Evolutionary conservation across 2,888 invertebrate species (phyloP).

Genomic region (Andricus quercusramuli): DNA sequence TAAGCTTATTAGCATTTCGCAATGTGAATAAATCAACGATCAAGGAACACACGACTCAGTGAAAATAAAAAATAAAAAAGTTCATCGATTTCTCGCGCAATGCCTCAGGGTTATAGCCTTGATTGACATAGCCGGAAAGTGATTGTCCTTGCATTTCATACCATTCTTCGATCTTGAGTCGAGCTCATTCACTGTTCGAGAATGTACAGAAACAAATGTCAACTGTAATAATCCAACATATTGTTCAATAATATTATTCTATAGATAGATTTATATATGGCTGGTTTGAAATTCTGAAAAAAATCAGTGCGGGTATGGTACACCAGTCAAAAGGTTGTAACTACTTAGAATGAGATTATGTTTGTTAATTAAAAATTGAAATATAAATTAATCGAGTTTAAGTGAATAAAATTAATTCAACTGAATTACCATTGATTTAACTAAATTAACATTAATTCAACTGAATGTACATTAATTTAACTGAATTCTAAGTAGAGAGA

Average conservation of each 20-base stretch:
- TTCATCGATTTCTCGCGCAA: constrained; percentile 24
- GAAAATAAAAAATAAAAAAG: constrained; percentile 18
- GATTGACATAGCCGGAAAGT: constrained; percentile 39
- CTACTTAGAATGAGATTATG: too few species aligned
- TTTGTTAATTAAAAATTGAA: too few species aligned
- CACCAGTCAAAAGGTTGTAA: too few species aligned
- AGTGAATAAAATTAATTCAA: too few species aligned
- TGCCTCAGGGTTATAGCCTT: constrained; percentile 35
- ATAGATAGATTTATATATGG: too few species aligned
- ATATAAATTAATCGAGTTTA: too few species aligned
- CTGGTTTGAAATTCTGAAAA: too few species aligned
- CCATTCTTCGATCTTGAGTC: constrained; percentile 28
- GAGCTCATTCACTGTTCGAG: constrained; percentile 5
- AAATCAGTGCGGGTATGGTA: too few species aligned
- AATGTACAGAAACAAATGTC: constrained; percentile 7
- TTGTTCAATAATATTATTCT: not conserved
- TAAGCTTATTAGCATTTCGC: constrained; percentile 18
- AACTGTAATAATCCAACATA: not conserved
- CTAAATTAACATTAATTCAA: too few species aligned
- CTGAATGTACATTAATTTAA: too few species aligned
- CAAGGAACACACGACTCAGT: constrained; percentile 5
- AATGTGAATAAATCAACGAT: constrained; percentile 18
- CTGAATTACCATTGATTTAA: too few species aligned
- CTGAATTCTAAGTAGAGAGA: too few species aligned
- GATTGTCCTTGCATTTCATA: constrained; percentile 50